Conservation (phyloP, 2,113 vertebrate genomes). For the Salvelinus namaycush region DNA sequence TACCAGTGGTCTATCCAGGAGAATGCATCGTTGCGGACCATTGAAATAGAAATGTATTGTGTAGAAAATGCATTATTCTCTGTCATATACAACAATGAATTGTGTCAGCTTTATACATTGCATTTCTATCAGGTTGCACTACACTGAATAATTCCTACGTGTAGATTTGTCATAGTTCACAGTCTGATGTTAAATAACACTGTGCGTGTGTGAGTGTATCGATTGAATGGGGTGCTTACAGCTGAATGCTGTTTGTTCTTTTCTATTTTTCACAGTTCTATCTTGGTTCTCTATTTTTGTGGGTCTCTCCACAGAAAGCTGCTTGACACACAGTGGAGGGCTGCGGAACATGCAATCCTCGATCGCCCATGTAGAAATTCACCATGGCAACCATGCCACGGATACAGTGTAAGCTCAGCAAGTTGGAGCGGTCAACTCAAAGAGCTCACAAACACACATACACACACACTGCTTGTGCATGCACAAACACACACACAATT, state of each 20-base stretch:
- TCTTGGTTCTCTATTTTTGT: conserved; percentile 10
- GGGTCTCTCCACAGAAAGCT: conserved; percentile 29
- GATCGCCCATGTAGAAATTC: conserved; percentile 71
- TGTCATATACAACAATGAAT: background rate
- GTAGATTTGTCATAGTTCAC: background rate
- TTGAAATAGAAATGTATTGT: too few relatives aligned
- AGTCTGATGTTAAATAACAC: too few relatives aligned
- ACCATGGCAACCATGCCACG: conserved; percentile 76
- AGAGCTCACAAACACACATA: too few relatives aligned
- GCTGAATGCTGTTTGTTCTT: too few relatives aligned
- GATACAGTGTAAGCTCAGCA: conserved; percentile 60
- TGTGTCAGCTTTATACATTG: too few relatives aligned
- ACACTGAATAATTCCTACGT: background rate
- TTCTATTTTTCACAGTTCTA: background rate
- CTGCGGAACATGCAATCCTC: conserved; percentile 57
- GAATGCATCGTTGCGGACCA: background rate
- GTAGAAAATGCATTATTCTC: background rate
- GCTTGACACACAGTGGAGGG: conserved; percentile 37
- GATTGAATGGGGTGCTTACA: too few relatives aligned
- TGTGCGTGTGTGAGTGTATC: too few relatives aligned
- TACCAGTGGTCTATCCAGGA: too few relatives aligned
- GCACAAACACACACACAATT: too few relatives aligned
- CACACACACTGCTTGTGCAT: too few relatives aligned
- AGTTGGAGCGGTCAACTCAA: conserved; percentile 59
- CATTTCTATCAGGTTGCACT: background rate